Conservation (phyloP, 2,113 vertebrate species). For the Pseudorectes ferrugineus region DNA sequence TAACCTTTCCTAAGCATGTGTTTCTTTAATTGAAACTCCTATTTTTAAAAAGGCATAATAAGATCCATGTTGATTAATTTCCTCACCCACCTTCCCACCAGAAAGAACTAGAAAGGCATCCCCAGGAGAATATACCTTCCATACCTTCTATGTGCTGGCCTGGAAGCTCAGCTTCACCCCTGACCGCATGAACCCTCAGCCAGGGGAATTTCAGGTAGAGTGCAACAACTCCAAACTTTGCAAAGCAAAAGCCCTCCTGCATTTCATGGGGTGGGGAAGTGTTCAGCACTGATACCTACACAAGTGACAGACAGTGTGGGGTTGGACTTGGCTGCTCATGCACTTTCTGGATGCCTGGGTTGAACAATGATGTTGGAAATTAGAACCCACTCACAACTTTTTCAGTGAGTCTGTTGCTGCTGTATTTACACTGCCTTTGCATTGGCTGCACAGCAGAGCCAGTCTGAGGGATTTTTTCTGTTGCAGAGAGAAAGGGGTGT, state of each 20-base stretch:
- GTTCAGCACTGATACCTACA: neutral
- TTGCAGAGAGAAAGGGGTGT: neutral
- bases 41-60: neutral
- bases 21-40: neutral
- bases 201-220: neutral
- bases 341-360: neutral
- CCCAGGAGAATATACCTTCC: neutral
- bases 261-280: neutral
- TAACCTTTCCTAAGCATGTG: neutral
- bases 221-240: fast-evolving
- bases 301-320: neutral
- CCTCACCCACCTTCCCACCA: neutral
- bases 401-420: neutral
- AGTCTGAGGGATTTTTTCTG: neutral
- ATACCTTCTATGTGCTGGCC: fast-evolving
- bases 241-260: neutral
- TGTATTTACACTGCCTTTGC: neutral
- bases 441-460: neutral
- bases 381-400: neutral
- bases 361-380: neutral
- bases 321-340: fast-evolving
- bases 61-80: neutral
- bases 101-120: neutral
- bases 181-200: fast-evolving
- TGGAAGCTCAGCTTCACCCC: neutral